Evolutionary conservation across 2,113 vertebrate genomes (phyloP), one percentile per base, ranked within the genome.

Genomic region (Seriola aureovittata): DNA sequence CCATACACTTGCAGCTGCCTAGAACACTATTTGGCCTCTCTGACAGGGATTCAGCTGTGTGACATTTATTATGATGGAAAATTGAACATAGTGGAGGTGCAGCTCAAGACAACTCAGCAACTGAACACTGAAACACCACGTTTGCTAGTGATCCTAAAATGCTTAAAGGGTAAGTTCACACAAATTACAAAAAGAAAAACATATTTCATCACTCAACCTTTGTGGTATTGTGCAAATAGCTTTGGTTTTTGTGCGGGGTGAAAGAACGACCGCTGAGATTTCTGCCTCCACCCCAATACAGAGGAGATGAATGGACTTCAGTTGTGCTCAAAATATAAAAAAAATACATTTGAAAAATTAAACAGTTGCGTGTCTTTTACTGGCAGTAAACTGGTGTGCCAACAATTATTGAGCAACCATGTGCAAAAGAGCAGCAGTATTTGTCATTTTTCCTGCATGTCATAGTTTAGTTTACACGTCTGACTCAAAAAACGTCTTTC

Each of bases 1-100:
- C 80, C 67, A 19, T 81, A 57, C 82, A 74, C 72, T 79, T 62
- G 76, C 89, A 89, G 89, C 78, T 78, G 84, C 73, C 78, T 81
- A 84, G 76, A 91, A 83, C 62, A 29, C 34, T 21, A 21, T 74
- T 80, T 72, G 46, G 65, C 62, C 44, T 83, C 44, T 83, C 40
- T 76, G 73, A 73, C 40, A 25, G 34, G 69, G 75, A 68, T 82
- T 87, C 64, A 79, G 40, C 65, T 64, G 50, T 57, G 72, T 88
- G 80, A 85, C 69, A 75, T 84, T 85, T 75, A 76, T 77, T 72
- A 64, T 46, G 52, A 69, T 63, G 82, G 70, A 80, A 81, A 83
- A 71, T 60, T 58, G 46, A 77, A 81, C 64, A 54, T 38, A 38
- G 64, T 44, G 73, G 75, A 63, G 32, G 29, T 42, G 34, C 42